Conservation (phyloP, 1,140 invertebrate species). For the Lordiphosa collinella region DNA sequence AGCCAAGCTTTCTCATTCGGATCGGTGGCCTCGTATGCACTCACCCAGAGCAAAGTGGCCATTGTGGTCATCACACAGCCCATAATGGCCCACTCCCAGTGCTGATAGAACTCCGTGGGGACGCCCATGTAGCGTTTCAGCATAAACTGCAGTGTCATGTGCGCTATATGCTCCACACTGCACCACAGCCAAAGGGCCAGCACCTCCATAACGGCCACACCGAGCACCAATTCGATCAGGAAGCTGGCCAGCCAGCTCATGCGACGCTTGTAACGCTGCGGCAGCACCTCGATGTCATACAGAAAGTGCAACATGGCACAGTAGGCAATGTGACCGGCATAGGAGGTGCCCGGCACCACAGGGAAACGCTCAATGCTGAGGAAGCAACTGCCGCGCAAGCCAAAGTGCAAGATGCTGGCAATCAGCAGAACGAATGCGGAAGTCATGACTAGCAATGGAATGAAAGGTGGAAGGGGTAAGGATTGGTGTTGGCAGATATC, state of each 20-base stretch:
- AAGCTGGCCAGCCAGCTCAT: conserved; percentile 20
- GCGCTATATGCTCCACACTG: conserved; percentile 7
- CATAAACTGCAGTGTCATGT: neutral
- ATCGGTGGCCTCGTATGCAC: conserved; percentile 29
- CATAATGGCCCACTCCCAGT: conserved; percentile 19
- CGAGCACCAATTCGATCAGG: conserved; percentile 22
- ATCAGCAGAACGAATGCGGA: conserved; percentile 21
- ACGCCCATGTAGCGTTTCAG: conserved; percentile 1
- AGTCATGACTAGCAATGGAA: conserved; percentile 9
- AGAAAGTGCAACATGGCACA: conserved; percentile 29
- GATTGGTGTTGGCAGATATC: neutral
- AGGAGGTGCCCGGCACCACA: conserved; percentile 7
- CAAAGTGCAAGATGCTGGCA: conserved; percentile 21
- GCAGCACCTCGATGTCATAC: conserved; percentile 24
- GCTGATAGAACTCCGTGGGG: neutral
- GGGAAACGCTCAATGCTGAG: conserved; percentile 12
- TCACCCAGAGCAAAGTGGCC: conserved; percentile 23
- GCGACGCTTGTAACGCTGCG: conserved; percentile 4
- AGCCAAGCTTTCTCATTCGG: neutral
- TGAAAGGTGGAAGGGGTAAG: too few relatives aligned
- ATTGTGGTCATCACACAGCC: conserved; percentile 18
- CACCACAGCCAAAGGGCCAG: conserved; percentile 29
- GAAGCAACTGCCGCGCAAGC: conserved; percentile 16
- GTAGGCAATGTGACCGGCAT: conserved; percentile 27
- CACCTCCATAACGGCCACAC: conserved; percentile 35